Base-by-base conservation (phyloP, 2,888 invertebrate genomes). In the Athetis lepigone region DNA sequence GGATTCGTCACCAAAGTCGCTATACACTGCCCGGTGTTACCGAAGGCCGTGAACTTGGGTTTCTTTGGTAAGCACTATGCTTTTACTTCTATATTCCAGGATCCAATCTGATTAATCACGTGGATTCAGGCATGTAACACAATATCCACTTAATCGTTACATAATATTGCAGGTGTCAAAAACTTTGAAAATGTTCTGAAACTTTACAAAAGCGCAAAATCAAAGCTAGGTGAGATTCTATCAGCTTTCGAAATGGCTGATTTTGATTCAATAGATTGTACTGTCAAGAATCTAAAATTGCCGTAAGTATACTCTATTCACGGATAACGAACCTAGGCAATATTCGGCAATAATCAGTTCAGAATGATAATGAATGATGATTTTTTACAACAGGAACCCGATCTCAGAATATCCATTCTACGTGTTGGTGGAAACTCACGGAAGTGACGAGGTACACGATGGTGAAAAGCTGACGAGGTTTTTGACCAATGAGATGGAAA, bases 201-300 rank as follows among this genome's bases (percentile, higher is more conserved):
- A 77, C 96, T 98, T 0, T 98, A 97, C 85, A 95, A 96, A 76
- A 94, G 96, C 69, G 98, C 98, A 0, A 98, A 97, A 88, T 90
- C 90, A 0, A 96, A 96, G 23, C 92, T 99, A 11, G 98, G 97
- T 1, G 99, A 99, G 94, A 98, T 99, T 73, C 90, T 99, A 40
- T 99, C 99, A 4, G 98, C 99, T 0, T 99, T 98, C 92, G 99
- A 99, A 95, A 96, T 99, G 95, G 97, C 99, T 67, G 99, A 99
- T 90, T 95, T 95, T 11, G 90, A 92, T 42, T 96, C 98, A 0
- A 95, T 99, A 82, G 95, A 95, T n/a, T 95, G 96, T 37, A 96
- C 97, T 0, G 95, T 96, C 0, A 88, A 94, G 43, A 96, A 97
- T 85, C 95, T 93, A 0, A 94, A 94, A 40, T 69, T 94, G n/a